These are phyloP conservation scores for Hetaerina titia DNA, from an alignment of 2,888 invertebrate genomes.

Conservation along the genomic window DNA sequence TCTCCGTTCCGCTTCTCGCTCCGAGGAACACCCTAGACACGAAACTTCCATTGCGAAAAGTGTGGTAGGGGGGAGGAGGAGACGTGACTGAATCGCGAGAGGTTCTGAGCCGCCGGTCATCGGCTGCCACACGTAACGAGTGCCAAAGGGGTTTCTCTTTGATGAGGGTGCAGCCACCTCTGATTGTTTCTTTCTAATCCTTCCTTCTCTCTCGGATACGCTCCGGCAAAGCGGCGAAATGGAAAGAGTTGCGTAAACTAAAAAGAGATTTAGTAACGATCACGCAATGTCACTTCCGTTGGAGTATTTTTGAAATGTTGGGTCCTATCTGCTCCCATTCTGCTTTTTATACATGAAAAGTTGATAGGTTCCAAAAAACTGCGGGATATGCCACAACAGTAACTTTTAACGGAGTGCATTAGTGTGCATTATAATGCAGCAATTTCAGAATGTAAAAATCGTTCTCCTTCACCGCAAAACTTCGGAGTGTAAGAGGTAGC, in stretches of 20 bases:
- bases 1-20: conserved; percentile 41
- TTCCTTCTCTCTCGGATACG: background rate
- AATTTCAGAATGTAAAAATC: too few relatives aligned
- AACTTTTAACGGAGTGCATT: too few relatives aligned
- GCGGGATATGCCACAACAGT: too few relatives aligned
- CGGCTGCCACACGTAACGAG: background rate
- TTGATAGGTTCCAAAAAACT: too few relatives aligned
- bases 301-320: too few relatives aligned
- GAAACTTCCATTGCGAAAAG: conserved; percentile 46
- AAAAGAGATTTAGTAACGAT: background rate
- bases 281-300: too few relatives aligned
- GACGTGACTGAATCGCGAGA: background rate
- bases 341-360: too few relatives aligned
- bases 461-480: too few relatives aligned
- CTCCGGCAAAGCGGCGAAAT: background rate
- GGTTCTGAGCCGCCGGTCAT: conserved; percentile 20
- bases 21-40: conserved; percentile 37
- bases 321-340: too few relatives aligned
- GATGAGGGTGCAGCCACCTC: background rate
- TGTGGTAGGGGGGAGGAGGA: background rate
- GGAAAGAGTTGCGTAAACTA: background rate
- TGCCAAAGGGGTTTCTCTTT: background rate
- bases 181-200: background rate
- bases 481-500: too few relatives aligned
- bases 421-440: too few relatives aligned